Base-by-base conservation (phyloP, 1,140 invertebrate species). In the Lineus longissimus region DNA sequence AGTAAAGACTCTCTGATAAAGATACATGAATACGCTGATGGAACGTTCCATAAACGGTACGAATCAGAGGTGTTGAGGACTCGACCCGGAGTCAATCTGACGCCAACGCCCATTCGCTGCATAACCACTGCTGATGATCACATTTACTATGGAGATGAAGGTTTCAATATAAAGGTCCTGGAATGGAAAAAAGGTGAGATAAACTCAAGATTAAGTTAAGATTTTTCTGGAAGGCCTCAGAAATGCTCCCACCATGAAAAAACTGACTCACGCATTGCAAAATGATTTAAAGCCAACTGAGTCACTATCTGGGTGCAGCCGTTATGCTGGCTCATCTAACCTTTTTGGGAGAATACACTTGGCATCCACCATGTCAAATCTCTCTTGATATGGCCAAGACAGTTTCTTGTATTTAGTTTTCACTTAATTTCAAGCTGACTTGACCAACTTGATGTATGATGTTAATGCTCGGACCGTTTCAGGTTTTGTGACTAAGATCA, bases 121-220 rank as follows among this genome's bases (percentile, higher is more conserved):
- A 40, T 79, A 2, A 64, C 55, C 11, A 65, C 66, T 1, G 36
- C 13, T 17, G 55, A 62, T 11, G 47, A 72, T 6, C 56, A 47
- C 0, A 45, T 77, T 2, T 69, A 62, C 45, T 73, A 70, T 66
- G 77, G 77, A 1, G 77, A 79, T 61, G 77, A 77, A 68, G 73
- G 74, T 9, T 59, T 71, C 9, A 79, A 79, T 60, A 57, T 79
- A 7, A 79, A 79, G 63, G 60, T 71, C n/a, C 31, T 79, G 1
- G 55, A 74, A 41, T 79, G 77, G 77, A 76, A 71, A 63, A 72
- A 67, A 72, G 73, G 77, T 77, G 56, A 59, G 54, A 30, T n/a
- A n/a, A n/a, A n/a, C n/a, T n/a, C n/a, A n/a, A n/a, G n/a, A n/a
- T n/a, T n/a, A 27, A 15, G 41, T 60, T 56, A 27, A 29, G n/a